These are phyloP conservation scores for Hermaeophaga mercurialis DNA, from an alignment of 2,888 invertebrate genomes.

Conservation along the genomic window DNA sequence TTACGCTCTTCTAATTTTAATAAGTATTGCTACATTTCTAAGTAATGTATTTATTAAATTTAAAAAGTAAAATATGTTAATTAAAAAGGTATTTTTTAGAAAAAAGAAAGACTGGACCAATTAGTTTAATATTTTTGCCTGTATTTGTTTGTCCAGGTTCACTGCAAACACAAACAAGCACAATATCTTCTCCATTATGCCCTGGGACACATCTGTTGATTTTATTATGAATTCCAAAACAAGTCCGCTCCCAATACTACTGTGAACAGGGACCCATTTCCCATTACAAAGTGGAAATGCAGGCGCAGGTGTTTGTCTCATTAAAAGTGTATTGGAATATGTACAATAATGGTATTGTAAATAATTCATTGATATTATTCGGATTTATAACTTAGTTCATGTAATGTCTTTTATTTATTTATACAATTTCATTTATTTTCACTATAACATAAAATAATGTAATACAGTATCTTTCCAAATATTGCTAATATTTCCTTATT, in stretches of 20 bases:
- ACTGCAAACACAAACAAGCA: constrained; percentile 7
- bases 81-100: too few species aligned
- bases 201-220: constrained; percentile 20
- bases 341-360: constrained; percentile 18
- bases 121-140: constrained; percentile 2
- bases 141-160: too few species aligned
- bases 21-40: too few species aligned
- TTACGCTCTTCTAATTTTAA: too few species aligned
- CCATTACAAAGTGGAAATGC: constrained; percentile 22
- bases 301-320: constrained; percentile 25
- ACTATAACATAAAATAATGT: too few species aligned
- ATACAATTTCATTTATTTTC: too few species aligned
- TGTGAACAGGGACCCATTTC: neutral
- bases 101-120: neutral
- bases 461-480: too few species aligned
- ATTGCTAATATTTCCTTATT: too few species aligned
- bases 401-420: too few species aligned
- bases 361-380: constrained; percentile 15
- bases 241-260: constrained; percentile 8
- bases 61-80: too few species aligned
- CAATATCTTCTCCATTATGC: constrained; percentile 20
- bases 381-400: too few species aligned
- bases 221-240: constrained; percentile 20
- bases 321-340: constrained; percentile 20
- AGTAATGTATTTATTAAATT: too few species aligned